Base-by-base conservation (phyloP, 2,113 vertebrate species). In the Diadophis punctatus region DNA sequence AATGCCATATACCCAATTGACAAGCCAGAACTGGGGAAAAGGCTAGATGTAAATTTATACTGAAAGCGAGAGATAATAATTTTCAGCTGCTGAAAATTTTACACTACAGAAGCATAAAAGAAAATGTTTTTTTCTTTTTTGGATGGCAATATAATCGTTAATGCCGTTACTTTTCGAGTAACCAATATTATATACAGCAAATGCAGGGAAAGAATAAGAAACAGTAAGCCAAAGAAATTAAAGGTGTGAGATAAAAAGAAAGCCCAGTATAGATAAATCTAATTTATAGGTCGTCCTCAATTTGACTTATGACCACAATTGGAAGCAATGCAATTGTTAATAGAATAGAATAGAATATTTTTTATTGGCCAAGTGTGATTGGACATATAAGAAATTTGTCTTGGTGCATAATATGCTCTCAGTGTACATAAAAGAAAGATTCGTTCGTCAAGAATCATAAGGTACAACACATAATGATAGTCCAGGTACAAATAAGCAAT, bases 61-160 rank as follows among this genome's bases (percentile, higher is more conserved):
- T 27, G 92, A 93, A 95, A 55, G 3, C 46, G n/a, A 89, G 7
- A 46, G 18, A 51, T 86, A 87, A 53, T 9, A 27, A 92, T 87
- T 87, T 12, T 93, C 90, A 1, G 51, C 25, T 52, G 51, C 51
- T 90, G 88, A 92, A 68, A 52, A 12, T 93, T 94, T 87, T 25
- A 49, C 91, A 0, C 0, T 56, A 90, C 49, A 48, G 20, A 84
- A 30, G 10, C 90, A 56, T 87, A 14, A 56, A 89, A 4, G 5
- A 39, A 63, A 51, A 90, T 91, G 53, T 55, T 85, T 46, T 34
- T 46, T 34, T 93, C 86, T 96, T 46, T 30, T 94, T 89, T 95
- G 94, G 90, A 93, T 49, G 90, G 87, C 68, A 43, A 22, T 80
- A 20, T 39, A 39, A 39, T 80, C 7, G n/a, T 16, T 22, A 39